Evolutionary conservation across 2,888 invertebrate genomes (phyloP), one percentile per base, ranked within the genome.

Genomic region (Laspeyria flexula): DNA sequence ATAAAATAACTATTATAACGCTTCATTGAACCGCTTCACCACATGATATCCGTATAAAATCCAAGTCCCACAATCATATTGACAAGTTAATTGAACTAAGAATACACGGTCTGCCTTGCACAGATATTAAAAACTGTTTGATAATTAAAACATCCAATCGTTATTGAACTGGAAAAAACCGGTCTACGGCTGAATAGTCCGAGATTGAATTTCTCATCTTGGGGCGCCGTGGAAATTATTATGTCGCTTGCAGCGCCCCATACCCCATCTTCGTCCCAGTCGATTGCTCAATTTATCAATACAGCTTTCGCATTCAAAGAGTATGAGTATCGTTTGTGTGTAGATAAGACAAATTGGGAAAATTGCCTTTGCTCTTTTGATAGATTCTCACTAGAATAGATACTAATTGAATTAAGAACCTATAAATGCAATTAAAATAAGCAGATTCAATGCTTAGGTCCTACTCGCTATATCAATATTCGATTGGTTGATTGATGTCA

Each of bases 221-320:
- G 55, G 64, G 68, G 76, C 75, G 68, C 77, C 77, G 80, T 83
- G 84, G 85, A 85, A 86, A 88, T 88, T 85, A 87, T 88, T 85
- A 86, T 86, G 88, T 89, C 89, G 79, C 81, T 78, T 81, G 82
- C 90, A 88, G 84, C 63, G 72, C 74, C 75, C 68, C 65, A 74
- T 69, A 43, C 73, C 63, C 74, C 81, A 72, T 81, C 86, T 84
- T 82, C 83, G 77, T 76, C 77, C 78, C 75, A 81, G 77, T 77
- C 88, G 89, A 88, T 86, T 90, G 89, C 89, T 89, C 90, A 87
- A 88, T 90, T 89, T 90, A 90, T 89, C 88, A 89, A 89, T 89
- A 89, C 80, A 77, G 80, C 76, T 58, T 71, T 63, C 65, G 25
- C 33, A 27, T 48, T 15, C 77, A 80, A 55, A 83, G 86, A 86